Percentiles rank a stretch among this genome's conserved stretches.
phyloP scores from a whole-genome alignment of 2,888 invertebrate species.

The Drosophila maculinotata region DNA sequence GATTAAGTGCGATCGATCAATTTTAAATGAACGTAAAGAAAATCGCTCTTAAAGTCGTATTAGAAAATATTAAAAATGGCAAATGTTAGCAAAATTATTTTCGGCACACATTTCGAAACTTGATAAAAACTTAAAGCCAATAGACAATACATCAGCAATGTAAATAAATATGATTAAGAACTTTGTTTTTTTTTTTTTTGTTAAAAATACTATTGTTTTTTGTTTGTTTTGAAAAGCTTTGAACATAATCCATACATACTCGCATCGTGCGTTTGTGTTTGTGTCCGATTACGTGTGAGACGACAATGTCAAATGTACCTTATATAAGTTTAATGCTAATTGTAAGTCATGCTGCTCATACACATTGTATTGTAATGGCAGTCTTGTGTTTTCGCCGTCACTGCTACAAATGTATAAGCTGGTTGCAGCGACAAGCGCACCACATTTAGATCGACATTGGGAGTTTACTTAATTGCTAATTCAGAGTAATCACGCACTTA shows the following conservation, averaged over 20 bases:
- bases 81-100: slow-evolving; percentile 36
- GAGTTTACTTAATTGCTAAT: slow-evolving; percentile 59
- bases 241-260: slow-evolving; percentile 45
- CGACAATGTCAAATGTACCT: slow-evolving; percentile 72
- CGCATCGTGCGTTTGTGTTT: slow-evolving; percentile 38
- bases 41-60: slow-evolving; percentile 8
- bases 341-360: slow-evolving; percentile 81
- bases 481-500: slow-evolving; percentile 44
- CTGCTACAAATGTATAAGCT: slow-evolving; percentile 42
- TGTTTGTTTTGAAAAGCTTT: slow-evolving; percentile 43
- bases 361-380: slow-evolving; percentile 75
- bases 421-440: slow-evolving; percentile 59
- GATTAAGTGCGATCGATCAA: slow-evolving; percentile 6
- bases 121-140: slow-evolving; percentile 46
- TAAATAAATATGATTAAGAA: slow-evolving; percentile 41
- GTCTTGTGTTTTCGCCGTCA: slow-evolving; percentile 55
- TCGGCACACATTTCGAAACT: slow-evolving; percentile 31
- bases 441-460: slow-evolving; percentile 73
- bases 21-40: slow-evolving; percentile 18
- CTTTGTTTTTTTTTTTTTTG: slow-evolving; percentile 16
- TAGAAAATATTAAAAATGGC: slow-evolving; percentile 49
- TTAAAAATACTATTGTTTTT: slow-evolving; percentile 49
- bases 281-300: slow-evolving; percentile 61
- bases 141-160: slow-evolving; percentile 45
- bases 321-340: slow-evolving; percentile 74